Evolutionary conservation across 1,140 invertebrate genomes (phyloP).

Genomic region (Charaxes varanes): DNA sequence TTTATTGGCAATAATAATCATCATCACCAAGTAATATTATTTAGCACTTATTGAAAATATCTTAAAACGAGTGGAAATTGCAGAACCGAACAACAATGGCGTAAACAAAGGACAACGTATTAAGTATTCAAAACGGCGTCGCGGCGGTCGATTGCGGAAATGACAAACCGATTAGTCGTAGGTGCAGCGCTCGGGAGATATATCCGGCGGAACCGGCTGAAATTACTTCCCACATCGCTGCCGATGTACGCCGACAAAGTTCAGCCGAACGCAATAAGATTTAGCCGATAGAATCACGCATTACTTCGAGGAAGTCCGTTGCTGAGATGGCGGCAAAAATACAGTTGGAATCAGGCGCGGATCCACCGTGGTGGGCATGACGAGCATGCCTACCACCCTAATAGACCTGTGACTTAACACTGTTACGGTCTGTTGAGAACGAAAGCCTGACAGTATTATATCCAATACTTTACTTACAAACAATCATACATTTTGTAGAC

Average conservation of each 20-base stretch:
- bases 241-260: slow-evolving; percentile 48
- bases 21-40: neutral
- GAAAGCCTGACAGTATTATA: no score
- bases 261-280: slow-evolving; percentile 42
- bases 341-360: no score
- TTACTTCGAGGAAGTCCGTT: no score
- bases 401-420: no score
- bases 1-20: neutral
- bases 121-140: slow-evolving; percentile 52
- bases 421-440: no score
- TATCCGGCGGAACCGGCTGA: slow-evolving; percentile 60
- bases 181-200: slow-evolving; percentile 52
- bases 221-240: slow-evolving; percentile 55
- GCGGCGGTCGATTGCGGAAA: slow-evolving; percentile 61
- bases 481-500: no score
- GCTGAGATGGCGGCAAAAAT: no score
- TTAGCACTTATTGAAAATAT: neutral
- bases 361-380: no score
- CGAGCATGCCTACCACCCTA: no score
- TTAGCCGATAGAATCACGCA: no score
- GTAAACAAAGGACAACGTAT: slow-evolving; percentile 44
- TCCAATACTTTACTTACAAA: no score
- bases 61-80: neutral
- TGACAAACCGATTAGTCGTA: slow-evolving; percentile 66
- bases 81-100: neutral